phyloP scores from a whole-genome alignment of 2,888 invertebrate species.

The Drosophila lacicola region DNA sequence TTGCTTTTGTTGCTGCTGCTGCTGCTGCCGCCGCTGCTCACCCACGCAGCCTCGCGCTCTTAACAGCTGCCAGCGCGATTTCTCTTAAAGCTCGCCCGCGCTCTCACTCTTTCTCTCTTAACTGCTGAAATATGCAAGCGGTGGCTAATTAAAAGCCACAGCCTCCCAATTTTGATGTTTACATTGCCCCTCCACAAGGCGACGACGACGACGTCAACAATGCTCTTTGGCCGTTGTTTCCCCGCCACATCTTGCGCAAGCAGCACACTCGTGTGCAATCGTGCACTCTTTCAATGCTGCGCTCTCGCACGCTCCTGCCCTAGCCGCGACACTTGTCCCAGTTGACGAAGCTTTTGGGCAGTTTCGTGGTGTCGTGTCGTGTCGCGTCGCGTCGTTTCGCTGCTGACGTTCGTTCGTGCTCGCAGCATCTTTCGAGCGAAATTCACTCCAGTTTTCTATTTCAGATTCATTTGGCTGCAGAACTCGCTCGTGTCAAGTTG shows the following conservation, averaged over 20 bases:
- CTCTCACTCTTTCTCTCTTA: slow-evolving; percentile 31
- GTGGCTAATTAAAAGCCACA: slow-evolving; percentile 82
- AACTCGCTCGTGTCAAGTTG: slow-evolving; percentile 80
- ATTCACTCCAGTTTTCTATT: slow-evolving; percentile 47
- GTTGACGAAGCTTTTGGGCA: slow-evolving; percentile 40
- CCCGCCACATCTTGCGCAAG: slow-evolving; percentile 39
- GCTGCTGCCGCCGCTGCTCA: slow-evolving; percentile 21
- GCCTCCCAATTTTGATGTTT: slow-evolving; percentile 67
- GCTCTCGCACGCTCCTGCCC: slow-evolving; percentile 1
- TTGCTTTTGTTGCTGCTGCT: slow-evolving; percentile 19
- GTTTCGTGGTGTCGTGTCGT: slow-evolving; percentile 11
- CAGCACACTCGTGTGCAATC: not conserved
- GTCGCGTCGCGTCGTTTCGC: slow-evolving; percentile 7
- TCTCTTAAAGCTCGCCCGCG: slow-evolving; percentile 8
- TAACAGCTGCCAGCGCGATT: slow-evolving; percentile 2
- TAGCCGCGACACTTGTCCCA: slow-evolving; percentile 39
- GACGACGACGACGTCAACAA: not conserved
- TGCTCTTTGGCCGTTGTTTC: slow-evolving; percentile 36
- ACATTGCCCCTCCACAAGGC: slow-evolving; percentile 65
- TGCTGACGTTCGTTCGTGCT: slow-evolving; percentile 15
- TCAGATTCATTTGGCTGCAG: slow-evolving; percentile 82
- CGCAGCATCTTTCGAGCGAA: slow-evolving; percentile 78
- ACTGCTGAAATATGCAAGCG: slow-evolving; percentile 75
- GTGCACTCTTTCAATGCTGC: slow-evolving; percentile 11
- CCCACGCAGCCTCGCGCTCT: slow-evolving; percentile 49